Base-by-base conservation (phyloP, 2,797 vertebrate genomes). In the Rhinogobio ventralis region DNA sequence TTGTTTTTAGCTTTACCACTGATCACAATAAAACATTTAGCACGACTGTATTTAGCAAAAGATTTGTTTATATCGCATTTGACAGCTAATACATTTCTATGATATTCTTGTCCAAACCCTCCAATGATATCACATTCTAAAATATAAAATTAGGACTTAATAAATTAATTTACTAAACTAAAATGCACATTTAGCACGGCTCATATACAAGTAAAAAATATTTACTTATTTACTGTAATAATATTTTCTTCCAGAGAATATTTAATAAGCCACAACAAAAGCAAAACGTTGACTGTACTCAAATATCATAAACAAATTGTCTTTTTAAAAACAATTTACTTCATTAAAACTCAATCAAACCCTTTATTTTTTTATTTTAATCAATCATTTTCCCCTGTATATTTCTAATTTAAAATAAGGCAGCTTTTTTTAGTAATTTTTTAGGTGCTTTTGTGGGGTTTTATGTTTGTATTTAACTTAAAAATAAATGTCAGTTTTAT, bases 181-280 rank as follows among this genome's bases (percentile, higher is more conserved):
- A 7, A 75, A 53, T n/a, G 1, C 25, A 53, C 71, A 73, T 49
- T 7, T 39, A 55, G 13, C 20, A 57, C 8, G 10, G 51, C 30
- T 7, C 0, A 42, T 30, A 7, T 7, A 28, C 60, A 62, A 36
- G 23, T 17, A 5, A 9, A 73, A 30, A 73, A 15, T 0, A n/a
- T 55, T 36, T 15, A 30, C 13, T 57, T n/a, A 55, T 55, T 53
- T 23, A 55, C 51, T 9, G 11, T 15, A 5, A 9, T 14, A 15
- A n/a, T n/a, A 14, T 33, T 62, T 30, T 28, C 25, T 30, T 73
- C 28, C 25, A 11, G 23, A 46, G 13, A 25, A 71, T 1, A 11
- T 13, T 8, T 73, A 73, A 51, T n/a, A 30, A 73, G 4, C n/a
- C 69, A 46, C 15, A 72, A 39, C 8, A 66, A 33, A 64, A 30